Conservation (phyloP, 2,113 vertebrate genomes). For the Galeopterus variegatus region DNA sequence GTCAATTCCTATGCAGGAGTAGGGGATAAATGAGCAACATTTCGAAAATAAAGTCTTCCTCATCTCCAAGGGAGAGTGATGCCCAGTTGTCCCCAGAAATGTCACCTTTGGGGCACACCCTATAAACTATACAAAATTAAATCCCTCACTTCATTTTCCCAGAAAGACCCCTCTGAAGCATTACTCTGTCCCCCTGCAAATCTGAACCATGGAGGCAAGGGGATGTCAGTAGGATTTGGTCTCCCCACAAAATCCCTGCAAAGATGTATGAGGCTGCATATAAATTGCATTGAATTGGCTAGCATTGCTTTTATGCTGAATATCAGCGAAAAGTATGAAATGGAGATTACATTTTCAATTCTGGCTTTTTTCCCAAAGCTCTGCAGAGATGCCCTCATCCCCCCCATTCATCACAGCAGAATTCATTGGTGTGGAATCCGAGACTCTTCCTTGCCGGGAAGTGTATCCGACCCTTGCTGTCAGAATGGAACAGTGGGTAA, state of each 20-base stretch:
- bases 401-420: constrained; percentile 82
- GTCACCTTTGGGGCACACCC: constrained; percentile 7
- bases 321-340: constrained; percentile 87
- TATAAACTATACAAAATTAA: constrained; percentile 69
- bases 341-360: constrained; percentile 89
- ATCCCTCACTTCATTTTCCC: constrained; percentile 71
- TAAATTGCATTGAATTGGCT: constrained; percentile 79
- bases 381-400: constrained; percentile 83
- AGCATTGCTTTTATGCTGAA: constrained; percentile 87
- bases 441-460: constrained; percentile 15
- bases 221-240: constrained; percentile 84
- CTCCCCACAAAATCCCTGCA: constrained; percentile 83
- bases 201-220: constrained; percentile 71
- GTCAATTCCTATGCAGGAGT: background rate
- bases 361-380: constrained; percentile 85
- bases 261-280: constrained; percentile 86
- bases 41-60: constrained; percentile 1
- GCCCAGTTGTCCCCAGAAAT: constrained; percentile 28
- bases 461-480: background rate
- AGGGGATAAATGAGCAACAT: background rate
- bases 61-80: background rate
- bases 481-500: background rate
- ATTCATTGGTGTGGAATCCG: constrained; percentile 70
- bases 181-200: background rate
- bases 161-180: background rate